phyloP scores from a whole-genome alignment of 2,113 vertebrate species.

The Probosciger aterrimus region DNA sequence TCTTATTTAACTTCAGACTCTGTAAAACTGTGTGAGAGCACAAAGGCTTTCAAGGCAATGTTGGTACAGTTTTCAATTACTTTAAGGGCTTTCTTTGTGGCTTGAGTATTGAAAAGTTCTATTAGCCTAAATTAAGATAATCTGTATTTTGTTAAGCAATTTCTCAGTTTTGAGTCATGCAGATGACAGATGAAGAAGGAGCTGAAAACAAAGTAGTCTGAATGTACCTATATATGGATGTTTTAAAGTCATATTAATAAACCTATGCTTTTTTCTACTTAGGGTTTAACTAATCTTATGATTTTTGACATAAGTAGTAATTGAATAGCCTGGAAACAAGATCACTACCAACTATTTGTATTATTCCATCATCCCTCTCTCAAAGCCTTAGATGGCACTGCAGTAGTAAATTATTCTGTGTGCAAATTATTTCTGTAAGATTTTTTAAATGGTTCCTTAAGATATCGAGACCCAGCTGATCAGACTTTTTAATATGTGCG shows the following conservation, averaged over 20 bases:
- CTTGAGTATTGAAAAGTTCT: neutral
- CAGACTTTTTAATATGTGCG: neutral
- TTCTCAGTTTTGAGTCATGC: neutral
- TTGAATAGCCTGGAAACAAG: slow-evolving; percentile 78
- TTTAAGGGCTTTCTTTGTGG: neutral
- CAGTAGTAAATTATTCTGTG: slow-evolving; percentile 74
- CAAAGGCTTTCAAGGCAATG: neutral
- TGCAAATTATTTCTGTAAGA: neutral
- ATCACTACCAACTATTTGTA: slow-evolving; percentile 83
- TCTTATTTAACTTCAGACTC: neutral
- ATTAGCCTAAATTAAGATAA: neutral
- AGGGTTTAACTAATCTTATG: slow-evolving; percentile 81
- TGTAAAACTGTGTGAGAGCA: neutral
- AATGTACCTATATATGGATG: neutral
- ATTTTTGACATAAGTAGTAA: slow-evolving; percentile 85
- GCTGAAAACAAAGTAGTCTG: neutral
- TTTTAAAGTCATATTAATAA: neutral
- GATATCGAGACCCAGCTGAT: neutral
- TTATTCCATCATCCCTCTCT: slow-evolving; percentile 84
- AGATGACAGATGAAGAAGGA: neutral
- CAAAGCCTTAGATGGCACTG: slow-evolving; percentile 84
- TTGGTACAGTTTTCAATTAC: neutral
- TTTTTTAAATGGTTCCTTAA: neutral
- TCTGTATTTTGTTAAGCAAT: neutral
- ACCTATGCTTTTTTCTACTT: neutral